These are phyloP conservation scores for Catharus fuscescens DNA, from an alignment of 2,113 vertebrate genomes.

Conservation along the genomic window DNA sequence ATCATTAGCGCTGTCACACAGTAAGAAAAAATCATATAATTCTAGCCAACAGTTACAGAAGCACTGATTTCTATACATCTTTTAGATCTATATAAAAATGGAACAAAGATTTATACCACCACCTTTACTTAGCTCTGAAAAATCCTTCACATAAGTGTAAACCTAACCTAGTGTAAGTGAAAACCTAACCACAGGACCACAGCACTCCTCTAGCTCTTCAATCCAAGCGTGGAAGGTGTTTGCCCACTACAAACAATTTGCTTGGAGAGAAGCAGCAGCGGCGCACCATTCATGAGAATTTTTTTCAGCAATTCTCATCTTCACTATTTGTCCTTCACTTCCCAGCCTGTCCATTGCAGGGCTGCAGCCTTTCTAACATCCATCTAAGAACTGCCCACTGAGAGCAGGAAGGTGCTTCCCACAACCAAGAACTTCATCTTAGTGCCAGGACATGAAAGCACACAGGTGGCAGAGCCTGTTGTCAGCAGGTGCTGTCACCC, in stretches of 20 bases:
- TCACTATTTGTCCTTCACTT: background rate
- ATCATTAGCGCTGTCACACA: background rate
- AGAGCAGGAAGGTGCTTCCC: background rate
- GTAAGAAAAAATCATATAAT: background rate
- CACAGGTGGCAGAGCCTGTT: background rate
- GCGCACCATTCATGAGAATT: background rate
- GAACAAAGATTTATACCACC: background rate
- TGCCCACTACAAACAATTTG: background rate
- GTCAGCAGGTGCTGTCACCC: background rate
- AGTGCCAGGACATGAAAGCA: background rate
- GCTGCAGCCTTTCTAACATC: background rate
- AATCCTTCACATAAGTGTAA: background rate
- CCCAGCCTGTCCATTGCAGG: background rate
- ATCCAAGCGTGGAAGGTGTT: background rate
- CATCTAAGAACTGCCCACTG: background rate
- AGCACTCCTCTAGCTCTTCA: background rate
- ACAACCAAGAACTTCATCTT: background rate
- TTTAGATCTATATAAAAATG: background rate
- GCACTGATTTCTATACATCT: background rate
- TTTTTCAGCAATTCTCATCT: background rate
- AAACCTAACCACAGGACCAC: slow-evolving; percentile 3
- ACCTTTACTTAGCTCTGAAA: slow-evolving; percentile 27
- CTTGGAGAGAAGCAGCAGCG: background rate
- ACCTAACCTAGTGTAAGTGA: background rate
- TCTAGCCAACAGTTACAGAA: slow-evolving; percentile 18